A percentile compares a stretch with the other conserved stretches of the same genome.
phyloP scores from a whole-genome alignment of 2,113 vertebrate species.

The Hirundichthys speculiger region DNA sequence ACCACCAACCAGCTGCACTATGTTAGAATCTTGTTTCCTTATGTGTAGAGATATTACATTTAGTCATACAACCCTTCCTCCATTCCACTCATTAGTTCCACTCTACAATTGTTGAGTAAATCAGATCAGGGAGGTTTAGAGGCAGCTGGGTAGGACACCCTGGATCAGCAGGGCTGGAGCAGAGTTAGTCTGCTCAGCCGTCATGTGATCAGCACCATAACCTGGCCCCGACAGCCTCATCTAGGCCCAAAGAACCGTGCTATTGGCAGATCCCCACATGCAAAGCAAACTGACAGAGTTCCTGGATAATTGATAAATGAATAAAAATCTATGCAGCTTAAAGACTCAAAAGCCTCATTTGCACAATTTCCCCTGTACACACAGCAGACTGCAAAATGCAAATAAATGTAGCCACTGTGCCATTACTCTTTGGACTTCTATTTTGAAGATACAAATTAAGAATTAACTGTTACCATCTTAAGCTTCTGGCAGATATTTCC shows the following conservation, averaged over 20 bases:
- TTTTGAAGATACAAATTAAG: too few relatives aligned
- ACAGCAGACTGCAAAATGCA: too few relatives aligned
- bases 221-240: constrained; percentile 18
- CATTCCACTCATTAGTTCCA: not conserved
- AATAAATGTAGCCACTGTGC: too few relatives aligned
- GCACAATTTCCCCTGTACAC: too few relatives aligned
- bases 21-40: not conserved
- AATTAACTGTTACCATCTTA: too few relatives aligned
- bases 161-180: constrained; percentile 31
- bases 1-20: too few relatives aligned
- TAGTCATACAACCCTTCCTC: not conserved
- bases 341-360: too few relatives aligned
- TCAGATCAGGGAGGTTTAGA: constrained; percentile 49
- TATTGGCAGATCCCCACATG: not conserved
- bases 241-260: not conserved
- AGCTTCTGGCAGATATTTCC: too few relatives aligned
- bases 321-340: constrained; percentile 8
- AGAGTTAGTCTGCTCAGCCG: constrained; percentile 46
- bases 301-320: not conserved
- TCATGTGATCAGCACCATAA: constrained; percentile 48
- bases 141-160: constrained; percentile 21
- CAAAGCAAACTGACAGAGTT: not conserved
- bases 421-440: too few relatives aligned
- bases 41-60: not conserved
- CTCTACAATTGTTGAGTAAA: constrained; percentile 33